Evolutionary conservation across 2,888 invertebrate species (phyloP), one percentile per base, ranked within the genome.

Genomic region (Synanthedon myopaeformis): DNA sequence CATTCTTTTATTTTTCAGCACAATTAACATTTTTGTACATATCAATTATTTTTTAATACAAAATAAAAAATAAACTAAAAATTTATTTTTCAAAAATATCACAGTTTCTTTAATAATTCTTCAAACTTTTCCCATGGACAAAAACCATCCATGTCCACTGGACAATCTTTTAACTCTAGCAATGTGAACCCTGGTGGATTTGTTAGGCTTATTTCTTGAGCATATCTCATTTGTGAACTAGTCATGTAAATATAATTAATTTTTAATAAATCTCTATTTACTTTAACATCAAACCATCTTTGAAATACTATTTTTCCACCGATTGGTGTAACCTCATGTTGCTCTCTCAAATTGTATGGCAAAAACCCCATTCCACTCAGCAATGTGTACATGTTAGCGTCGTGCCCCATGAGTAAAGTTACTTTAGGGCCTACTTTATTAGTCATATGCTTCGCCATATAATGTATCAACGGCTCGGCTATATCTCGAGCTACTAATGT

Each of bases 281-380:
- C 57, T 4, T 56, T 53, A 11, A 50, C 53, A 56, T 81, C 70
- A 1, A 57, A 58, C 82, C 82, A 86, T 59, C 77, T 82, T 58
- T 86, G 81, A 51, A 85, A 82, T 0, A 85, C 79, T 14, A 87
- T 59, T 58, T 85, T 86, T 0, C 86, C 83, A 0, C 86, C 81
- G 0, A 77, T 64, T 0, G 86, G 86, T 0, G 68, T 66, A 2
- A 66, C 58, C 61, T 84, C 80, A 57, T 72, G 62, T 49, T 81
- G 84, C 5, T 76, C 58, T 11, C 57, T 56, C 4, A 87, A 64
- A 1, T 1, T 54, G 57, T 73, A 83, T 0, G 71, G 62, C 55
- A 72, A 73, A 49, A 85, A 74, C 19, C 61, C 55, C 59, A 87
- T 62, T 8, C 72, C 64, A 3, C 69, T 76, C 1, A 84, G 56